Evolutionary conservation across 37 sponge, comb jelly and placozoan genomes (phyloP), one percentile per base, ranked within the genome.

Genomic region (Eunapius fragilis): DNA sequence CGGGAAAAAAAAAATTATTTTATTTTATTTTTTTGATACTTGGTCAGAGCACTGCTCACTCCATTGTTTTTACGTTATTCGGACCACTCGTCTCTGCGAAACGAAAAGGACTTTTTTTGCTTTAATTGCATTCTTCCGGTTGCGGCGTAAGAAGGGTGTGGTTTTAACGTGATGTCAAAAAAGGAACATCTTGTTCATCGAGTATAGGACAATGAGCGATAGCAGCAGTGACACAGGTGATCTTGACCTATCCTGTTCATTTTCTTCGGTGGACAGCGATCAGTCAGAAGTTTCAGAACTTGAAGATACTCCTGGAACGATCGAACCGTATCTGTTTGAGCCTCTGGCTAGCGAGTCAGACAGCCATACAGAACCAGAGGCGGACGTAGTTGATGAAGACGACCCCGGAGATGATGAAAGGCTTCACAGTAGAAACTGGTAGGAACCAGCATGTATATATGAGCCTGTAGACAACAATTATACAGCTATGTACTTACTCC

Each of bases 341-440:
- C 84, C 76, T 3, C 0, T 22, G 24, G 58, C 31, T 23, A 37
- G 36, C n/a, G n/a, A n/a, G n/a, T n/a, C n/a, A n/a, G n/a, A n/a
- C n/a, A n/a, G n/a, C n/a, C n/a, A n/a, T n/a, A 12, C 7, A 23
- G 82, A 10, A 4, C 9, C 25, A 3, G 70, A 67, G 24, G 68
- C 82, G 28, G 58, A 47, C 19, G 81, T 67, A 6, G 69, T 26
- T 25, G 82, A 82, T 6, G 84, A 74, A 0, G 69, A 49, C 4
- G 31, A 26, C 27, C 30, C 27, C 5, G 72, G 30, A 71, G 79
- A 45, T 2, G 41, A 27, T 27, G 68, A 68, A 25, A 74, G 75
- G 58, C 49, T 84, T 45, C 23, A 74, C 49, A 84, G 74, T 35
- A 84, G 76, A 33, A 74, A 73, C 75, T 84, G 84, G 84, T 84